Evolutionary conservation across 1,140 invertebrate genomes (phyloP).

Genomic region (Dendroctonus valens): DNA sequence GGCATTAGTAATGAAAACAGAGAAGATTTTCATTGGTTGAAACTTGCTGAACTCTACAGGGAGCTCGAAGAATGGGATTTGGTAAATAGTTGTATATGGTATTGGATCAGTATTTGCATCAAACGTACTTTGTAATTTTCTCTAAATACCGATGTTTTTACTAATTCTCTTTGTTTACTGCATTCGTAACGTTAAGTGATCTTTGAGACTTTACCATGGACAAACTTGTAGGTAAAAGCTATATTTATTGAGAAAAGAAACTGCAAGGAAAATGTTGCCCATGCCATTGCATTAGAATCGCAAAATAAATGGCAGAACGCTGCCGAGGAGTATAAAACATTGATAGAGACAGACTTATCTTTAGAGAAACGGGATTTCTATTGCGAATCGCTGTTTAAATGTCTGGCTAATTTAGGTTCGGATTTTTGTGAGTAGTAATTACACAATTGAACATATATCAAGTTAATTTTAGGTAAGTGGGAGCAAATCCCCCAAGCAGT

Average conservation of each 20-base stretch:
- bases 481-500: conserved; percentile 34
- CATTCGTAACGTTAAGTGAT: neutral
- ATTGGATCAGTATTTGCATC: neutral
- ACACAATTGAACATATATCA: neutral
- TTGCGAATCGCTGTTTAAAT: conserved; percentile 55
- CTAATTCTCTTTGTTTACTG: neutral
- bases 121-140: neutral
- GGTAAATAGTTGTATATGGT: conserved; percentile 40
- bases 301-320: conserved; percentile 57
- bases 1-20: conserved; percentile 38
- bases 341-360: conserved; percentile 39
- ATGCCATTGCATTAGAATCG: conserved; percentile 55
- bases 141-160: neutral
- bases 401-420: conserved; percentile 36
- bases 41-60: conserved; percentile 60
- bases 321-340: conserved; percentile 53
- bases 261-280: conserved; percentile 39
- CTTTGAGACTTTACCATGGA: neutral
- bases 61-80: conserved; percentile 62
- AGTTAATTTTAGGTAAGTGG: conserved; percentile 52
- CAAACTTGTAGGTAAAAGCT: conserved; percentile 45
- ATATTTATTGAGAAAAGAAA: conserved; percentile 57
- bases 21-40: conserved; percentile 52
- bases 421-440: neutral
- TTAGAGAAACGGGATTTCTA: conserved; percentile 52